A percentile compares a stretch with the other conserved stretches of the same genome.
phyloP scores from a whole-genome alignment of 2,113 vertebrate species.

The Tricholaema leucomelas region DNA sequence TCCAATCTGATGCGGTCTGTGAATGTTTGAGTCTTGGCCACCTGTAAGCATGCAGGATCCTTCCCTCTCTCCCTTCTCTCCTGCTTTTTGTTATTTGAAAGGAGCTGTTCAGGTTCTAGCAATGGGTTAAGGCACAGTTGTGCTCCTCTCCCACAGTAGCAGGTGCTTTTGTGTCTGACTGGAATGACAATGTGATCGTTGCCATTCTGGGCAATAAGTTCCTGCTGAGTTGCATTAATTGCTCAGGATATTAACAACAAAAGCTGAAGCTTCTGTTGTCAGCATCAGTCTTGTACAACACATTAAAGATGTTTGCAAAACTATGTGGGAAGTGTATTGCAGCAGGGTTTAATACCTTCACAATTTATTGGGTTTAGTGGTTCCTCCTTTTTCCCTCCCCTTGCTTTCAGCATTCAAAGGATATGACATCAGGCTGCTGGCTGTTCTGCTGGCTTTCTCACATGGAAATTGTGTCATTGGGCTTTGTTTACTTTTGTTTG shows the following conservation, averaged over 20 bases:
- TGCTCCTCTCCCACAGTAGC: not conserved
- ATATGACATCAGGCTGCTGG: not conserved
- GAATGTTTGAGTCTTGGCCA: too few relatives aligned
- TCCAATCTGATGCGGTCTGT: too few relatives aligned
- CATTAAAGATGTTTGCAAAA: conserved; percentile 38
- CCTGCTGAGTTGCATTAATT: conserved; percentile 63
- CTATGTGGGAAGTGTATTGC: not conserved
- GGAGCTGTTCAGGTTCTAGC: not conserved
- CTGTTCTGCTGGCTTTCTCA: not conserved
- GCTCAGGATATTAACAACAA: conserved; percentile 59
- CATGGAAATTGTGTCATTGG: not conserved
- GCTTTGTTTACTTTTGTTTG: not conserved
- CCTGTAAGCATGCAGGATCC: not conserved
- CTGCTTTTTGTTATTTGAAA: not conserved
- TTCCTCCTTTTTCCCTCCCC: not conserved
- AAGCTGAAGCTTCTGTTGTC: conserved; percentile 57
- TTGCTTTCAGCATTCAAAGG: not conserved
- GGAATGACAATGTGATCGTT: not conserved
- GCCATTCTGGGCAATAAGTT: conserved; percentile 35
- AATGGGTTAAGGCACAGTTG: not conserved
- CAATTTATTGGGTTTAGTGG: not conserved
- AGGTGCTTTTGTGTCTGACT: conserved; percentile 25
- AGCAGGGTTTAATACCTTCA: not conserved
- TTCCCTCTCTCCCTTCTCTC: not conserved
- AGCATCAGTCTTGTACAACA: not conserved